Conservation (phyloP, 2,797 vertebrate species). For the Crenichthys baileyi region DNA sequence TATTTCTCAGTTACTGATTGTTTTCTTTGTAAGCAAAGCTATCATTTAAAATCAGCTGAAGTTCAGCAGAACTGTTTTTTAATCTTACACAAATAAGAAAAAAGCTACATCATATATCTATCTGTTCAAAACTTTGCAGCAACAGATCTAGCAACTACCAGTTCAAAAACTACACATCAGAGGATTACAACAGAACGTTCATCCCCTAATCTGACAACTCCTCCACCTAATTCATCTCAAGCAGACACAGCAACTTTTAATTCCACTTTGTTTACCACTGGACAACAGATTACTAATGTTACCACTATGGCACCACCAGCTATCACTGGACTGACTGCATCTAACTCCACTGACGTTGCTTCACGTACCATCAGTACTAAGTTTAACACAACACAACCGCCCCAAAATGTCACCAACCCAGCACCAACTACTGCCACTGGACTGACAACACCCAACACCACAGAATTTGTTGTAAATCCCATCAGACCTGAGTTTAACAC, state of each 20-base stretch:
- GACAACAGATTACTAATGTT: conserved; percentile 6
- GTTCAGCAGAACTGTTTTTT: background rate
- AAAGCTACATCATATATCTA: background rate
- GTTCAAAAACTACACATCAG: conserved; percentile 12
- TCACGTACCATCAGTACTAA: background rate
- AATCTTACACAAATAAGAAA: background rate
- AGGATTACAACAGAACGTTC: background rate
- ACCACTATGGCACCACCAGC: background rate
- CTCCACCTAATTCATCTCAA: conserved; percentile 1
- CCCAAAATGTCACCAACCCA: background rate
- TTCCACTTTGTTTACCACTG: conserved; percentile 15
- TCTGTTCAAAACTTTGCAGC: conserved; percentile 40
- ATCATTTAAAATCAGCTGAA: background rate
- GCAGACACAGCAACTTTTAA: background rate
- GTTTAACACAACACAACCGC: background rate
- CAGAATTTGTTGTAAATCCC: conserved; percentile 9
- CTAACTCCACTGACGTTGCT: background rate
- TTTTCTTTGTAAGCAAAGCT: conserved; percentile 11
- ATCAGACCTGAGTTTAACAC: conserved; percentile 17
- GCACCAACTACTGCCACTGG: conserved; percentile 2
- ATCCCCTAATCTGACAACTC: conserved; percentile 7
- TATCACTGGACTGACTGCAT: background rate
- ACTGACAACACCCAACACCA: conserved; percentile 16
- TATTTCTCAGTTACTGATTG: background rate
- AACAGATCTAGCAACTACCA: conserved; percentile 12